A percentile compares a stretch with the other conserved stretches of the same genome.
Evolutionary conservation across 2,113 vertebrate species (phyloP).

Genomic region (Egretta garzetta): DNA sequence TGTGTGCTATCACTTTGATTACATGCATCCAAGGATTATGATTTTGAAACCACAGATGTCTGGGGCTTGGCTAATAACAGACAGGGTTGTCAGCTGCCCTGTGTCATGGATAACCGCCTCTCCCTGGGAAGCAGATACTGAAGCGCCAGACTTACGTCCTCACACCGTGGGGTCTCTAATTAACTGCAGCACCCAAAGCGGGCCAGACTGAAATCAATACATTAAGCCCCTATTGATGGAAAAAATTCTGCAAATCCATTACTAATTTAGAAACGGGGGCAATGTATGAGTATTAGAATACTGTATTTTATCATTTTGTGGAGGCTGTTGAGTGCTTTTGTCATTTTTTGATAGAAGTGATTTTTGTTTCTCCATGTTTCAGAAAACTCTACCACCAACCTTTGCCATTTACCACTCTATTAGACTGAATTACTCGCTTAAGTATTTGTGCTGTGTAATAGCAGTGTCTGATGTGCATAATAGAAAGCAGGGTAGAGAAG

Average conservation of each 20-base stretch:
- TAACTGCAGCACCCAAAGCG: conserved; percentile 13
- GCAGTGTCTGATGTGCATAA: fast-evolving
- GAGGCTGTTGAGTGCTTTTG: not conserved
- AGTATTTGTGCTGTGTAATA: not conserved
- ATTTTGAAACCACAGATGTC: conserved; percentile 17
- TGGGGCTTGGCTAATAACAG: conserved; percentile 29
- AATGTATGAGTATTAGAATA: not conserved
- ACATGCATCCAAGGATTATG: not conserved
- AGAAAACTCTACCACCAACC: not conserved
- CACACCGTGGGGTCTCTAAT: not conserved
- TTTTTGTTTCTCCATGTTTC: not conserved
- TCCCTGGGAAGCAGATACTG: not conserved
- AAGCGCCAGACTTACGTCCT: not conserved
- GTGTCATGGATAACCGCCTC: not conserved
- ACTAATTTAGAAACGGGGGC: not conserved
- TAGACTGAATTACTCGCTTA: not conserved
- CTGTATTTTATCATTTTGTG: not conserved
- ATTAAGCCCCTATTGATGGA: not conserved
- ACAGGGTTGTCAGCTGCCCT: not conserved
- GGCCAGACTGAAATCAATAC: not conserved
- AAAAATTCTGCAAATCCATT: not conserved
- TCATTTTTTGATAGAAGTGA: not conserved
- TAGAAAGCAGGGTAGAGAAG: not conserved
- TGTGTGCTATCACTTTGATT: conserved; percentile 21
- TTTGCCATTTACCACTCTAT: not conserved